phyloP scores from a whole-genome alignment of 2,113 vertebrate genomes.

The Solea senegalensis region DNA sequence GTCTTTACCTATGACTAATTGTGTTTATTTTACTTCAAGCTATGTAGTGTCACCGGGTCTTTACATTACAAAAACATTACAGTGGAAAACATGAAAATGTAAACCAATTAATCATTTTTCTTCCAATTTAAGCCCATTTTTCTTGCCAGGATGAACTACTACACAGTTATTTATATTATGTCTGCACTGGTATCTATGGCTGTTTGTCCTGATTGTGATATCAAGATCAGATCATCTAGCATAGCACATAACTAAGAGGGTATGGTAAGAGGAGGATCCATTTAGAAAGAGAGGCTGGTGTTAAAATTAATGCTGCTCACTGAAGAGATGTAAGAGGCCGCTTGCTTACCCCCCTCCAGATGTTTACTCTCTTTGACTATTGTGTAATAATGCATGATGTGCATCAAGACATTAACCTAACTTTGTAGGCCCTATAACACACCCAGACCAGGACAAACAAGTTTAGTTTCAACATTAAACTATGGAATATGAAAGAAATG shows the following conservation, averaged over 20 bases:
- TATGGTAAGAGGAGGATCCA: background rate
- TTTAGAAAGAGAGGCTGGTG: conserved; percentile 18
- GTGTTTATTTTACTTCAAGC: conserved; percentile 12
- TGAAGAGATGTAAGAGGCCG: conserved; percentile 12
- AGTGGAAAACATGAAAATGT: background rate
- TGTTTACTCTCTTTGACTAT: conserved; percentile 38
- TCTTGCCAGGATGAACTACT: background rate
- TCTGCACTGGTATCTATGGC: too few species aligned
- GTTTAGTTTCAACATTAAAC: background rate
- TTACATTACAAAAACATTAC: background rate
- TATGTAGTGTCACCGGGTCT: background rate
- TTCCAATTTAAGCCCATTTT: background rate
- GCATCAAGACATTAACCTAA: conserved; percentile 57
- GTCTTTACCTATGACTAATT: conserved; percentile 14
- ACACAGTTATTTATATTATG: background rate
- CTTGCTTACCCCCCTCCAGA: conserved; percentile 30
- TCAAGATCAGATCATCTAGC: background rate
- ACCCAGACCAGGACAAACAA: conserved; percentile 25
- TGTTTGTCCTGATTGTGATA: background rate
- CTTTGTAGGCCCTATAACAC: conserved; percentile 3
- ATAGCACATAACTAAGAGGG: background rate
- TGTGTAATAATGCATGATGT: conserved; percentile 37
- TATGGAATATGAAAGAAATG: background rate
- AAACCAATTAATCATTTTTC: background rate
- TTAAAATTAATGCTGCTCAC: conserved; percentile 19